Base-by-base conservation (phyloP, 2,113 vertebrate genomes). In the Colius striatus region DNA sequence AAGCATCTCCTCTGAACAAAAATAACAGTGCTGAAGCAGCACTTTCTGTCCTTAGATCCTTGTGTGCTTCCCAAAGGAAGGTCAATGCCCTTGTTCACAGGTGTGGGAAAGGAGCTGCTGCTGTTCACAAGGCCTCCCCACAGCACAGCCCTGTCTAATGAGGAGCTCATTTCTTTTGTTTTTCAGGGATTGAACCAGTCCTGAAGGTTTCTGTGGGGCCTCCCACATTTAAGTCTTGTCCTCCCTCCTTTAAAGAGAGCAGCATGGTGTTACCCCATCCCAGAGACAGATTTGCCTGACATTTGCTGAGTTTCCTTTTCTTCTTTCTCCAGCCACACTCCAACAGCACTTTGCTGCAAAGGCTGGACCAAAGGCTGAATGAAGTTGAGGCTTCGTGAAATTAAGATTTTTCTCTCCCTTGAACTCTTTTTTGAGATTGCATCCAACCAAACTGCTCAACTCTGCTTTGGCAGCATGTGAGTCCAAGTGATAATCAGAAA, bases 1-100 rank as follows among this genome's bases (percentile, higher is more conserved):
- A 19, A 89, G 36, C 32, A 45, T 27, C 84, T 67, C 67, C 38
- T 66, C 58, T 32, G 71, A 90, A 95, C 32, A 70, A 87, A 92
- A 97, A 88, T 73, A 89, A 68, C 47, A 60, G 43, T 87, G 84
- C 78, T 97, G 95, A 94, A 82, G 47, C 78, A 91, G 84, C 94
- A 88, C 29, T 87, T 95, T 74, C 47, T 66, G 8, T 54, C 78
- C 71, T 94, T 73, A 79, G 89, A 95, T 67, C 74, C 43, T 50
- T 29, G 32, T 6, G 43, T 92, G 53, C 29, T 87, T 87, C 81
- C 84, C 86, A 94, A 87, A 87, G 84, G 51, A 94, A 92, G 75
- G 84, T 89, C 87, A 87, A 11, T 45, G 60, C 36, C n/a, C 45
- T 68, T 89, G 67, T 63, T 87, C 81, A 74, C 67, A 76, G 58